These are phyloP conservation scores for Hanleya hanleyi DNA, from an alignment of 2,888 invertebrate genomes.

Conservation along the genomic window DNA sequence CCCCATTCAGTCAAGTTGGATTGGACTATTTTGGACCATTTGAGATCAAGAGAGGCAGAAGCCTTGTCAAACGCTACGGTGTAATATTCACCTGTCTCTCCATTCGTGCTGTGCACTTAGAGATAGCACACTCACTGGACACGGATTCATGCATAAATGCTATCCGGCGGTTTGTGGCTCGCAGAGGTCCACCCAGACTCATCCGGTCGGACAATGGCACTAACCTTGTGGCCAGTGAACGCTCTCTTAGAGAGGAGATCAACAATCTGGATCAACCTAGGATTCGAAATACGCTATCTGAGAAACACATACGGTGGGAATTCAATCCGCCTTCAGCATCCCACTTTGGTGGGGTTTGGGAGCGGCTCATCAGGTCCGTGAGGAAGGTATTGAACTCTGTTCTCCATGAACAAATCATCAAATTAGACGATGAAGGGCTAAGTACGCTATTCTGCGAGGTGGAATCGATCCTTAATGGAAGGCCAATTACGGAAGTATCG, in stretches of 20 bases:
- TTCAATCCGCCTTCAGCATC: too few relatives aligned
- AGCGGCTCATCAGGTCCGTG: too few relatives aligned
- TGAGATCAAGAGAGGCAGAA: constrained; percentile 23
- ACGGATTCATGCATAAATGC: constrained; percentile 30
- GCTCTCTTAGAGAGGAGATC: constrained; percentile 27
- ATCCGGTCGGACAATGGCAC: constrained; percentile 27
- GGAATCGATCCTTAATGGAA: too few relatives aligned
- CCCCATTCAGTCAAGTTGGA: constrained; percentile 21
- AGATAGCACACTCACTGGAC: constrained; percentile 24
- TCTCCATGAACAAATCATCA: too few relatives aligned
- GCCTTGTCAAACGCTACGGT: constrained; percentile 28
- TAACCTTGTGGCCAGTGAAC: constrained; percentile 31
- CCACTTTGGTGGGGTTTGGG: too few relatives aligned
- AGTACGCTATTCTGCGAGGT: too few relatives aligned
- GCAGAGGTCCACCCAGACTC: constrained; percentile 14
- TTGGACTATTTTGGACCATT: constrained; percentile 32
- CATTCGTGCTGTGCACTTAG: constrained; percentile 27
- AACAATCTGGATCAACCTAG: constrained; percentile 21
- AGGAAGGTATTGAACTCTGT: too few relatives aligned
- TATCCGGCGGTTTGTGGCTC: constrained; percentile 22
- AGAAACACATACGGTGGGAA: constrained; percentile 32
- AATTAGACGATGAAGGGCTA: too few relatives aligned
- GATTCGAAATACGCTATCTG: constrained; percentile 20
- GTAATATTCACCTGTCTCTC: constrained; percentile 34
- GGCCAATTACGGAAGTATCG: too few relatives aligned